These are phyloP conservation scores for Anorthoa munda DNA, from an alignment of 2,888 invertebrate species.

Conservation along the genomic window DNA sequence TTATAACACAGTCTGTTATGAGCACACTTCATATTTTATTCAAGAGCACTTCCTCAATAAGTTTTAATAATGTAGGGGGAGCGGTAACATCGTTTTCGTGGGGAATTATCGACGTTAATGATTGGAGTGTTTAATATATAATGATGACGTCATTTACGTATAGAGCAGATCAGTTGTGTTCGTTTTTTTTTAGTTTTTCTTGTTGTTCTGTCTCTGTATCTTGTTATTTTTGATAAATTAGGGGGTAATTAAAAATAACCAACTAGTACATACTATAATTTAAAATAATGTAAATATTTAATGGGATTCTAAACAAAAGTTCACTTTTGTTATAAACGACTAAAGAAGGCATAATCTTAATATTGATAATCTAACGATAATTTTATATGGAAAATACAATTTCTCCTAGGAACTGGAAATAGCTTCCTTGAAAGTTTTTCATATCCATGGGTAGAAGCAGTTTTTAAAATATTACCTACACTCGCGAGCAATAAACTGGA, in stretches of 20 bases:
- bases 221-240: not conserved
- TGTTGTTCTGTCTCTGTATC: no score
- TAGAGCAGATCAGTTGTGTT: not conserved
- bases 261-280: not conserved
- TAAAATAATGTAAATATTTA: not conserved
- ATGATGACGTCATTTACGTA: constrained; percentile 23
- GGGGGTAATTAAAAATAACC: not conserved
- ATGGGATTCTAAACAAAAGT: not conserved
- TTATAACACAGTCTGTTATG: constrained; percentile 59
- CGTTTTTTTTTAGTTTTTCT: constrained; percentile 1
- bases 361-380: no score
- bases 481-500: no score
- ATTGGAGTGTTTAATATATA: constrained; percentile 43
- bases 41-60: constrained; percentile 49
- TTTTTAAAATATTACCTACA: no score
- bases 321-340: not conserved
- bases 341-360: no score
- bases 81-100: constrained; percentile 44
- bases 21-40: constrained; percentile 62
- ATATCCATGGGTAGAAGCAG: no score
- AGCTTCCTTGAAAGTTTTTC: no score
- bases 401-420: no score
- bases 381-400: no score
- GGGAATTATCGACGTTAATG: constrained; percentile 40
- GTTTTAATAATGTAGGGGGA: constrained; percentile 50